phyloP scores from a whole-genome alignment of 2,797 vertebrate species.

The Tragelaphus oryx region DNA sequence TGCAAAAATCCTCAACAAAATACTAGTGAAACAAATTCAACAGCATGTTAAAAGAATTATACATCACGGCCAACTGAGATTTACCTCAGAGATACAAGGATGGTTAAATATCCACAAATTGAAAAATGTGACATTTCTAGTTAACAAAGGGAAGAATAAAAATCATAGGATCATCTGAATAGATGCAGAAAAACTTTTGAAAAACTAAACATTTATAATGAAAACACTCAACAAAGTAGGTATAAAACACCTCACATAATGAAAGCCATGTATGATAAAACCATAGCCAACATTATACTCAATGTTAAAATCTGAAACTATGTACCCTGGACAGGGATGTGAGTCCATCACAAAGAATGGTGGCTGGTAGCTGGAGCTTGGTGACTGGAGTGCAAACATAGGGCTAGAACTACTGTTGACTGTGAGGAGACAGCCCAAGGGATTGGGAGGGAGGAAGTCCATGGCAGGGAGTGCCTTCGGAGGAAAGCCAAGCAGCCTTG shows the following conservation, averaged over 20 bases:
- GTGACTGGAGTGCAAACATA: neutral
- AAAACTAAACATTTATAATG: neutral
- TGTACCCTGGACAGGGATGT: neutral
- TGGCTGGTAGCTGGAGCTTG: neutral
- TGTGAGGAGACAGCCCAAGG: neutral
- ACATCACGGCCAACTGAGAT: neutral
- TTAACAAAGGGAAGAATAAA: neutral
- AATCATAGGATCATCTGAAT: neutral
- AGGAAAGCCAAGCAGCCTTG: neutral
- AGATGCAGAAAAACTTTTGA: neutral
- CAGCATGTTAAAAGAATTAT: neutral
- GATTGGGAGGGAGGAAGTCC: neutral
- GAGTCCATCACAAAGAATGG: neutral
- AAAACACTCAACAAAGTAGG: neutral
- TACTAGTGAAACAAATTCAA: neutral
- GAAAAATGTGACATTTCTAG: neutral
- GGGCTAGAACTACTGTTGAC: neutral
- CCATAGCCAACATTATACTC: neutral
- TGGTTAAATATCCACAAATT: neutral
- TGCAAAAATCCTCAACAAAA: neutral
- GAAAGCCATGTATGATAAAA: neutral
- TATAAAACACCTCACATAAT: neutral
- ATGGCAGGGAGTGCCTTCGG: neutral
- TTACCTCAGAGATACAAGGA: neutral
- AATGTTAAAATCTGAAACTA: neutral